Evolutionary conservation across 2,888 invertebrate species (phyloP), one percentile per base, ranked within the genome.

Genomic region (Allophyes oxyacanthae): DNA sequence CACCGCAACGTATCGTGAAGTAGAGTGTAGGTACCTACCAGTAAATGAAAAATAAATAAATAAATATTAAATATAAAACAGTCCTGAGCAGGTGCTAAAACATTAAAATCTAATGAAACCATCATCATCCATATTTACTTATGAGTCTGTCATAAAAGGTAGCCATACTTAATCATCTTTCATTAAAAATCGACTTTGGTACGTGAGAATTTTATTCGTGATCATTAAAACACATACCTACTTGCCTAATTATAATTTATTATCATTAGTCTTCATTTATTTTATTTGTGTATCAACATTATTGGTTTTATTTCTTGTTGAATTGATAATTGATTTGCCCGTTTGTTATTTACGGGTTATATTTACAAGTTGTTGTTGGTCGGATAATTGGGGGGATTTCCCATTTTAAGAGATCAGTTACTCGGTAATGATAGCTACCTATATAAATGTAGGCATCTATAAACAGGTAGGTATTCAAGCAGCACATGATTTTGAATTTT

Each of bases 191-290:
- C 8, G 7, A 20, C 28, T 28, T 28, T 28, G 38, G 1, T 20
- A 10, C 15, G 13, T 14, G 28, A 15, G 1, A 20, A 36, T 51
- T n/a, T 42, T 43, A 51, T 36, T 28, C 8, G 14, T 15, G 37
- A 43, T 11, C 11, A 26, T 7, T 41, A 41, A 48, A 32, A 30
- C n/a, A 38, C 15, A 30, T 26, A 46, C 28, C 51, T 48, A 48
- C 25, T 42, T 33, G 5, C 1, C 36, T 62, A 60, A 69, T 64
- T 69, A 52, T 45, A 66, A 64, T 73, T 71, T 64, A 74, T 58
- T 36, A 49, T 44, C 30, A 51, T 60, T 41, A 73, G 46, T 51
- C 55, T 72, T 63, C 41, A 69, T 57, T 60, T 14, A 52, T 59
- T 59, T 62, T 64, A 64, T 64, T 63, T 55, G 44, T 41, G 25